Base-by-base conservation (phyloP, 2,113 vertebrate genomes). In the human region DNA sequence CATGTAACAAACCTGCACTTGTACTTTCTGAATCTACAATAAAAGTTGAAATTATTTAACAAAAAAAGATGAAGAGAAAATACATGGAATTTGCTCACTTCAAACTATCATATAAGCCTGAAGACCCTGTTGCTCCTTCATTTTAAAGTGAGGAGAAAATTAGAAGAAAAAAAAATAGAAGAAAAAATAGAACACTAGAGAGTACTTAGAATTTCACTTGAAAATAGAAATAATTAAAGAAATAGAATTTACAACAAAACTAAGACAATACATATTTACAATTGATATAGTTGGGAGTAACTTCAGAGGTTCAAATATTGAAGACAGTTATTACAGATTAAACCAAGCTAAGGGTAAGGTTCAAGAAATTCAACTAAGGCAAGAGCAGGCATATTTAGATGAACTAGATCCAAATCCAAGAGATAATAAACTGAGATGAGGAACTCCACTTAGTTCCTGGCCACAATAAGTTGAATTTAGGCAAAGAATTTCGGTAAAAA, bases 61-160 rank as follows among this genome's bases (percentile, higher is more conserved):
- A 13, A 64, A 64, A 59, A 64, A 75, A 82, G 13, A 11, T 66
- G 18, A 95, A 96, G 40, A 85, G 32, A 50, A 66, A 95, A 86
- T 79, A 57, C 52, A 9, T 73, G 72, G 9, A 95, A 94, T 92
- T 90, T 94, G 1, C 2, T 94, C 40, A 85, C 40, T 84, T 97
- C 38, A 76, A 45, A 43, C 8, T 88, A 64, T 64, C 64, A 11
- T 55, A 85, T 93, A 92, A 95, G 20, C 43, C 50, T 90, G 48
- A 84, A 50, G 50, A 66, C 55, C 50, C 73, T n/a, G 2, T 80
- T 68, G 9, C 1, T 80, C 4, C 32, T 70, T 48, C 14, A 30
- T 93, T 73, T 91, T 72, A 96, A 97, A 64, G 14, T 35, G 22
- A 89, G n/a, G 59, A 83, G 14, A 83, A 93, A 89, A 91, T 89